These are phyloP conservation scores for Oplegnathus fasciatus DNA, from an alignment of 2,113 vertebrate species.

Conservation along the genomic window DNA sequence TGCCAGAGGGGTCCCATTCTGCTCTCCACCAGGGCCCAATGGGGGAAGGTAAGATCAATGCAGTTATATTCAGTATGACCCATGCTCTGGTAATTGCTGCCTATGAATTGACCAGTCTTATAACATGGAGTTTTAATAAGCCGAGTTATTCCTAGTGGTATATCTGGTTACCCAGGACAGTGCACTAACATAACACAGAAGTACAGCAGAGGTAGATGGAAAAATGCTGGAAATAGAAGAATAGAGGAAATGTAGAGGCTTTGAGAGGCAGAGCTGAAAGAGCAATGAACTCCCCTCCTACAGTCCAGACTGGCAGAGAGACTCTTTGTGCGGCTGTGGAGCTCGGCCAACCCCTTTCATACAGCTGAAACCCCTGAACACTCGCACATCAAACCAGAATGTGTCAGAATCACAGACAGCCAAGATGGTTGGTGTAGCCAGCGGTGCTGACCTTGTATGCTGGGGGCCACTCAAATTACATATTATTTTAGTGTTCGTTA, in stretches of 20 bases:
- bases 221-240: slow-evolving; percentile 63
- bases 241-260: slow-evolving; percentile 70
- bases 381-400: slow-evolving; percentile 66
- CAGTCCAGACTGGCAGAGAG: slow-evolving; percentile 71
- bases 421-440: slow-evolving; percentile 49
- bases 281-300: slow-evolving; percentile 70
- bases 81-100: slow-evolving; percentile 9
- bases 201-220: slow-evolving; percentile 62
- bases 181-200: slow-evolving; percentile 40
- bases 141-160: slow-evolving; percentile 31
- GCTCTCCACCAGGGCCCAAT: slow-evolving; percentile 81
- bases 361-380: slow-evolving; percentile 62
- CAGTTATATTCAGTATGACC: background rate
- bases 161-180: slow-evolving; percentile 35
- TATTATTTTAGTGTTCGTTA: slow-evolving; percentile 79
- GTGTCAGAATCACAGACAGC: slow-evolving; percentile 62
- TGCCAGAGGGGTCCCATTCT: slow-evolving; percentile 84
- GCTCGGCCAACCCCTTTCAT: slow-evolving; percentile 60
- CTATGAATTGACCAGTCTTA: slow-evolving; percentile 30
- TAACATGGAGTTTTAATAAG: slow-evolving; percentile 32
- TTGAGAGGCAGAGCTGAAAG: slow-evolving; percentile 57
- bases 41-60: slow-evolving; percentile 85
- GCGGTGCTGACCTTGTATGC: slow-evolving; percentile 61
- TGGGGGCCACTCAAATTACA: slow-evolving; percentile 65
- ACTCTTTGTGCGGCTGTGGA: slow-evolving; percentile 77